phyloP scores from a whole-genome alignment of 2,113 vertebrate species.

The Anhinga anhinga region DNA sequence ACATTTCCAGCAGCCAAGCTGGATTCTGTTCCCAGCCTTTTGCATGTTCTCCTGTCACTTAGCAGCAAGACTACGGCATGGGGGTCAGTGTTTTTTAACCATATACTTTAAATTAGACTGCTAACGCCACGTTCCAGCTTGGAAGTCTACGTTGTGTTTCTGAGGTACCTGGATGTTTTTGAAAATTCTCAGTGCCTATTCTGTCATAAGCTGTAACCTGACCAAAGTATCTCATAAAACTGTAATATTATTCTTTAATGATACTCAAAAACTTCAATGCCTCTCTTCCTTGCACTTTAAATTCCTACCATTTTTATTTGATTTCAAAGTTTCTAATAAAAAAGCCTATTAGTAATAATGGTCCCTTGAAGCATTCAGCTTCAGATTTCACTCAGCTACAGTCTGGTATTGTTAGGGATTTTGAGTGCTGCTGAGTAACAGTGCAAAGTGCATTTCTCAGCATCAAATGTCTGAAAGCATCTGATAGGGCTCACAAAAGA shows the following conservation, averaged over 20 bases:
- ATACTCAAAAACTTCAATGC: background rate
- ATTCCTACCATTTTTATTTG: slow-evolving; percentile 24
- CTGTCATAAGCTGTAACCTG: background rate
- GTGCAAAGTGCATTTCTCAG: slow-evolving; percentile 23
- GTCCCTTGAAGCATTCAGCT: slow-evolving; percentile 1
- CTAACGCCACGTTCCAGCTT: background rate
- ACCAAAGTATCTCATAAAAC: slow-evolving; percentile 13
- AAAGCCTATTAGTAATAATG: slow-evolving; percentile 38
- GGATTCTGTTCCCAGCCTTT: background rate
- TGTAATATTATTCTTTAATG: slow-evolving; percentile 9
- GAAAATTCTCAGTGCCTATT: background rate
- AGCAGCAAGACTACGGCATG: background rate
- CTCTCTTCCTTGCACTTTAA: background rate
- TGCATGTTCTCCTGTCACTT: background rate
- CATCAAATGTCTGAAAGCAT: background rate
- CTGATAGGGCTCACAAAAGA: background rate
- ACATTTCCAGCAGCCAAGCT: background rate
- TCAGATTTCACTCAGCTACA: background rate
- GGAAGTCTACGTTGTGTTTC: background rate
- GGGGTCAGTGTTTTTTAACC: background rate
- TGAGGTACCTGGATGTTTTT: background rate
- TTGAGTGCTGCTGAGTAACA: slow-evolving; percentile 2
- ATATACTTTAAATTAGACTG: background rate
- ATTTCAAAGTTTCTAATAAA: slow-evolving; percentile 38
- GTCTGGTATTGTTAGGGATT: background rate